Conservation (phyloP, 2,113 vertebrate genomes). For the Cephalophus harveyi region DNA sequence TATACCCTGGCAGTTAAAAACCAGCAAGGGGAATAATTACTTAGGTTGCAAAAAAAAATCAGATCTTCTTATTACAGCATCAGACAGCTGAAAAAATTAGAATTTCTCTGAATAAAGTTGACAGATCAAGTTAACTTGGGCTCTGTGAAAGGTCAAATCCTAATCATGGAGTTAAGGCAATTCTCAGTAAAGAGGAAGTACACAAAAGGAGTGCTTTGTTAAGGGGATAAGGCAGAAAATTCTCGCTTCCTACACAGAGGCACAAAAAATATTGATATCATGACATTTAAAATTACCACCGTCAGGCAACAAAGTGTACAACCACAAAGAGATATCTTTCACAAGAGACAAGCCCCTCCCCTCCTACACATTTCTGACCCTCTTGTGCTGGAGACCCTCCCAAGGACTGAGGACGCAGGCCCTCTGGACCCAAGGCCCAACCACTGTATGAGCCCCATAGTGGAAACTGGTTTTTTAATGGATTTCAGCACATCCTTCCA, state of each 20-base stretch:
- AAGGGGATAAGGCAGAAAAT: slow-evolving; percentile 27
- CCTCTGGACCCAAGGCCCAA: background rate
- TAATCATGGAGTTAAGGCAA: slow-evolving; percentile 34
- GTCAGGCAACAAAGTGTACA: slow-evolving; percentile 32
- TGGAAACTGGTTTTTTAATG: background rate
- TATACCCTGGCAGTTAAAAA: background rate
- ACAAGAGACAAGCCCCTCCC: background rate
- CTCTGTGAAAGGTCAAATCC: slow-evolving; percentile 52
- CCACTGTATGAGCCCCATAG: background rate
- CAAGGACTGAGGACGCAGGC: background rate
- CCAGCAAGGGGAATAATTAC: slow-evolving; percentile 11
- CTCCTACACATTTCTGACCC: background rate
- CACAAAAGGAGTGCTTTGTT: slow-evolving; percentile 45
- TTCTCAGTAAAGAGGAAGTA: slow-evolving; percentile 36
- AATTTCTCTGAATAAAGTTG: slow-evolving; percentile 47
- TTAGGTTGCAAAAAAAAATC: background rate
- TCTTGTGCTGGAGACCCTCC: background rate
- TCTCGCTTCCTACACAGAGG: slow-evolving; percentile 28
- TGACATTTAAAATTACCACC: slow-evolving; percentile 35
- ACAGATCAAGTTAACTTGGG: slow-evolving; percentile 39
- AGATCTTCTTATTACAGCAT: slow-evolving; percentile 9
- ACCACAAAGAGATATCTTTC: background rate
- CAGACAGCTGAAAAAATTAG: slow-evolving; percentile 36
- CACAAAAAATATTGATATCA: slow-evolving; percentile 32
- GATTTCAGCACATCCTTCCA: background rate